These are phyloP conservation scores for Poeciliopsis gracilis DNA, from an alignment of 2,797 vertebrate species.

Conservation along the genomic window DNA sequence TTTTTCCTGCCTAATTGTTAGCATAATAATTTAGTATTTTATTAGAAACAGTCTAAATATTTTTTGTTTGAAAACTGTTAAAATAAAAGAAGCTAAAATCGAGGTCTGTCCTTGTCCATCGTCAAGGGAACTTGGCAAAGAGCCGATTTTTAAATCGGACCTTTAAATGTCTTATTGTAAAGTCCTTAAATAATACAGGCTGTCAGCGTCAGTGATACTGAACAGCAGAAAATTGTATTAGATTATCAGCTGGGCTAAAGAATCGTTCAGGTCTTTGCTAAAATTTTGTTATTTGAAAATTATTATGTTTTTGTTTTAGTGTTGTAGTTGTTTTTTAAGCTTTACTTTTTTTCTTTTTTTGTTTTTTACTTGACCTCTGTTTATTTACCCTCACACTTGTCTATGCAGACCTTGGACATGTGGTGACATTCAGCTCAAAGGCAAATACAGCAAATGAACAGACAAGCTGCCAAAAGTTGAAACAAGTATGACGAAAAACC, in stretches of 20 bases:
- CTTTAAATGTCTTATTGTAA: neutral
- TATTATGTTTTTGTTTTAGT: neutral
- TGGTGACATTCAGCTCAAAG: neutral
- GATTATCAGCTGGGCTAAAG: neutral
- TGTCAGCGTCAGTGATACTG: neutral
- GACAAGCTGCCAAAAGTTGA: neutral
- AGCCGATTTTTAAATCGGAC: neutral
- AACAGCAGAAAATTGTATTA: neutral
- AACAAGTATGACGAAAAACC: neutral
- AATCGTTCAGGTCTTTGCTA: neutral
- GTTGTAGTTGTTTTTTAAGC: neutral
- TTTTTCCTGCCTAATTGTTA: neutral
- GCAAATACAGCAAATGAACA: neutral
- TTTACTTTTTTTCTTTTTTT: neutral
- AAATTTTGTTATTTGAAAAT: neutral
- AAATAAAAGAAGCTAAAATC: neutral
- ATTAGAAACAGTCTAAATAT: neutral
- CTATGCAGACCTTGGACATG: neutral
- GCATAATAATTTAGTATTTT: neutral
- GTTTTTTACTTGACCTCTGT: neutral
- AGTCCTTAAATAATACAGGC: neutral
- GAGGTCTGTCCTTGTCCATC: neutral
- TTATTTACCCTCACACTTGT: neutral
- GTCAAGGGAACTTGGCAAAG: neutral
- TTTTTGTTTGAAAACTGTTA: neutral